Conservation (phyloP, 1,140 invertebrate genomes). For the Ooceraea biroi region DNA sequence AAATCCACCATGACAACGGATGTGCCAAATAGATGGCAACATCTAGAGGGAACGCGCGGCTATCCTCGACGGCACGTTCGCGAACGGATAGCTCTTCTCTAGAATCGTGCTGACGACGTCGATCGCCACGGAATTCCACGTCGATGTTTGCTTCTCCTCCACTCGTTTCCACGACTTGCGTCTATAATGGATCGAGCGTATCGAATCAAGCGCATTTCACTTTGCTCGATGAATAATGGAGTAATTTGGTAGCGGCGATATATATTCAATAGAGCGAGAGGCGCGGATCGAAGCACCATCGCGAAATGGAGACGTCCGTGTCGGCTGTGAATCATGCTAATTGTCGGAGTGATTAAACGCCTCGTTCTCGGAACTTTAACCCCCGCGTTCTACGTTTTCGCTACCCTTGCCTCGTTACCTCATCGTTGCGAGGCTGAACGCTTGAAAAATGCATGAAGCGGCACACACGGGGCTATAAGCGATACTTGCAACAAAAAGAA, state of each 20-base stretch:
- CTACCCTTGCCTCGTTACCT: constrained; percentile 59
- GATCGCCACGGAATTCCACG: constrained; percentile 14
- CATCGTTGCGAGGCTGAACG: constrained; percentile 11
- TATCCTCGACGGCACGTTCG: constrained; percentile 58
- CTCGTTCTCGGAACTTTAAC: constrained; percentile 83
- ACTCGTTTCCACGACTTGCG: background rate
- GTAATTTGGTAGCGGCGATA: too few species aligned
- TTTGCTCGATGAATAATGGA: background rate
- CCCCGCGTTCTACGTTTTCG: constrained; percentile 68
- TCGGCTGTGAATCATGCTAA: constrained; percentile 84
- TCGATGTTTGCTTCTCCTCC: background rate
- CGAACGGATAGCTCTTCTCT: constrained; percentile 65
- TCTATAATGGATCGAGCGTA: background rate
- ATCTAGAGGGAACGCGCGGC: constrained; percentile 57
- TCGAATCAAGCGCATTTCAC: background rate
- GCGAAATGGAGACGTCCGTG: constrained; percentile 76
- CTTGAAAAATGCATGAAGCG: constrained; percentile 73
- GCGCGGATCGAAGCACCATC: background rate
- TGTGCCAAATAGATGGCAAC: constrained; percentile 79
- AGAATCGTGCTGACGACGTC: constrained; percentile 5
- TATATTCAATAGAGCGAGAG: background rate
- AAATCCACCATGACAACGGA: constrained; percentile 76
- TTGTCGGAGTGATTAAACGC: constrained; percentile 84
- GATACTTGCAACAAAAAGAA: background rate
- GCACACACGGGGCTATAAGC: background rate